Evolutionary conservation across 2,797 vertebrate genomes (phyloP), one percentile per base, ranked within the genome.

Genomic region (Lepilemur ruficaudatus): DNA sequence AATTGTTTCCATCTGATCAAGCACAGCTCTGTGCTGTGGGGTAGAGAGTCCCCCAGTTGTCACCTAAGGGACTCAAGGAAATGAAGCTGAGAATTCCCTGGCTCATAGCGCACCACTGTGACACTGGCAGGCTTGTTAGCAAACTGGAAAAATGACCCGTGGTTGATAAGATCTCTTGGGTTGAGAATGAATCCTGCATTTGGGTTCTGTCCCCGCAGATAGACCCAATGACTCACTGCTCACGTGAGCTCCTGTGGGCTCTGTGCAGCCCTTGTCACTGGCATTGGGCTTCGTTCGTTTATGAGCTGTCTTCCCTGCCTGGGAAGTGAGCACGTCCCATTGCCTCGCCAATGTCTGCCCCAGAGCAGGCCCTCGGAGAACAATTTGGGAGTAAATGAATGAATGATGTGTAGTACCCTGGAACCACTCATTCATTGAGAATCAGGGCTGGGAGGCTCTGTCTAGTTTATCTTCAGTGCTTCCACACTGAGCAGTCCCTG

Each of bases 91-190:
- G 57, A 59, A 80, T 82, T 92, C 76, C 76, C 43, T 46, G 12
- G 82, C 57, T 87, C 93, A 6, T 30, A 13, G 61, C 72, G 94
- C 73, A 61, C 30, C 11, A 15, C 0, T 0, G 28, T 23, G 84
- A 76, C 61, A 35, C 70, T 13, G 61, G 61, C 52, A 92, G 84
- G 23, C 88, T 97, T 76, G 25, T 96, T 94, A 92, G 84, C 18
- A 1, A 67, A 67, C 12, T 38, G 17, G 32, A 73, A 85, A 87
- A 95, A 38, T 76, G 81, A 93, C 89, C 43, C 0, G 23, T 61
- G 30, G 76, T 55, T 97, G 93, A 90, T 46, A 89, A 85, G 61
- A 17, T 55, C 72, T 95, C 35, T 50, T 7, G 76, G 59, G 65
- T 22, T 35, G 72, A 76, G 81, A 81, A 82, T 75, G 86, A 69